Percentiles rank a stretch among this genome's conserved stretches.
Evolutionary conservation across 37 sponge, comb jelly and placozoan genomes (phyloP).

Genomic region (Agelas oroides): DNA sequence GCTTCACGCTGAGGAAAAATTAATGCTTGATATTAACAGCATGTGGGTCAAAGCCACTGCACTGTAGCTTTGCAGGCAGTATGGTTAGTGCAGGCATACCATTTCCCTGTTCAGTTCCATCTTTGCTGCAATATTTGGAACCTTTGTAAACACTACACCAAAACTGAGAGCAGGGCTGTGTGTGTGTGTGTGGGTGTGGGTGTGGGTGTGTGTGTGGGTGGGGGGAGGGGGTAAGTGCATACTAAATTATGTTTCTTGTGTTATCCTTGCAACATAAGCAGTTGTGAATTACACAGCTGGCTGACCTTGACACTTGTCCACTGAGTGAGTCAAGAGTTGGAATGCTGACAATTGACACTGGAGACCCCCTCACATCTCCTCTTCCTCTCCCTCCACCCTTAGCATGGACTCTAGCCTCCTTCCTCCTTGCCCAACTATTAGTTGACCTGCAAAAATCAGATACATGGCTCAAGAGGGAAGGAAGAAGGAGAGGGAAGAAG

Average conservation of each 20-base stretch:
- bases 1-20: too few relatives aligned
- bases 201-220: neutral
- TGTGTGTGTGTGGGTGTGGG: neutral
- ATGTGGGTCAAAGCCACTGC: too few relatives aligned
- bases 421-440: neutral
- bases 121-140: conserved; percentile 45
- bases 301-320: neutral
- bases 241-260: too few relatives aligned
- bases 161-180: neutral
- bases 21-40: too few relatives aligned
- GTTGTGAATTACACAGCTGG: too few relatives aligned
- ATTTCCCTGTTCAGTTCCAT: conserved; percentile 39
- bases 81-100: conserved; percentile 5
- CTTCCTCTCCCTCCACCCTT: neutral
- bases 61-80: too few relatives aligned
- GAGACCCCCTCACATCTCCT: neutral
- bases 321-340: neutral
- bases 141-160: conserved; percentile 28
- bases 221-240: too few relatives aligned
- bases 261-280: too few relatives aligned
- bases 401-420: neutral
- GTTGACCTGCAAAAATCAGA: neutral
- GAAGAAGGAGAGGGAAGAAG: too few relatives aligned
- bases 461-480: too few relatives aligned
- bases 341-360: neutral